These are phyloP conservation scores for Coreius guichenoti DNA, from an alignment of 2,797 vertebrate genomes.

Conservation along the genomic window DNA sequence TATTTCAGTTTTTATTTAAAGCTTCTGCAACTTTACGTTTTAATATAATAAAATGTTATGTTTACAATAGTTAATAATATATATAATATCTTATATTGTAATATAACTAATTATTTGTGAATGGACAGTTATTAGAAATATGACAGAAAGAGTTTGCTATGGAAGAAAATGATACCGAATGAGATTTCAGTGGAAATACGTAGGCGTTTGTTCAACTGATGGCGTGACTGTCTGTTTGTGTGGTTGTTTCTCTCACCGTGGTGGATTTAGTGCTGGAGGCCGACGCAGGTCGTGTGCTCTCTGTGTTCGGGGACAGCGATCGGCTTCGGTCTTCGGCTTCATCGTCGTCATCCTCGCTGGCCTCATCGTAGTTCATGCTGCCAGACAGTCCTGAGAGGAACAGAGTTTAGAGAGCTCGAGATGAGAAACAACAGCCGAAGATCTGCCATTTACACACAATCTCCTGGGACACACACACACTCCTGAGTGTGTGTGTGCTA, in stretches of 20 bases:
- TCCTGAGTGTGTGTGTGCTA: neutral
- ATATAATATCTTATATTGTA: neutral
- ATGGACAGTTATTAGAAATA: neutral
- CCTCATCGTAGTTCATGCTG: constrained; percentile 90
- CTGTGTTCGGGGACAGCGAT: constrained; percentile 75
- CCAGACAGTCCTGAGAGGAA: constrained; percentile 84
- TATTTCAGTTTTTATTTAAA: neutral
- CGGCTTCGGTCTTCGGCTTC: constrained; percentile 71
- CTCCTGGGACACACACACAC: constrained; percentile 4
- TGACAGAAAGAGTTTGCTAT: neutral
- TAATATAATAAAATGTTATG: neutral
- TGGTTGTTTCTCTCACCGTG: constrained; percentile 74
- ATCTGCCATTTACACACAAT: constrained; percentile 5
- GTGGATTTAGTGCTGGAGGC: constrained; percentile 83
- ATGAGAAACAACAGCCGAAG: constrained; percentile 13
- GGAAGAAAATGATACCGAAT: neutral
- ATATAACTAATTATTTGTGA: neutral
- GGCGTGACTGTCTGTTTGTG: neutral
- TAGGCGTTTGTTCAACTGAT: no score
- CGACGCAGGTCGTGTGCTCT: constrained; percentile 82
- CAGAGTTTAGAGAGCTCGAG: neutral
- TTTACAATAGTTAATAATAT: neutral
- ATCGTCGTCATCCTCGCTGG: constrained; percentile 83
- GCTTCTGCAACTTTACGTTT: neutral
- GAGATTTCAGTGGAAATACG: neutral